phyloP scores from a whole-genome alignment of 2,888 invertebrate species.

The Mamestra brassicae region DNA sequence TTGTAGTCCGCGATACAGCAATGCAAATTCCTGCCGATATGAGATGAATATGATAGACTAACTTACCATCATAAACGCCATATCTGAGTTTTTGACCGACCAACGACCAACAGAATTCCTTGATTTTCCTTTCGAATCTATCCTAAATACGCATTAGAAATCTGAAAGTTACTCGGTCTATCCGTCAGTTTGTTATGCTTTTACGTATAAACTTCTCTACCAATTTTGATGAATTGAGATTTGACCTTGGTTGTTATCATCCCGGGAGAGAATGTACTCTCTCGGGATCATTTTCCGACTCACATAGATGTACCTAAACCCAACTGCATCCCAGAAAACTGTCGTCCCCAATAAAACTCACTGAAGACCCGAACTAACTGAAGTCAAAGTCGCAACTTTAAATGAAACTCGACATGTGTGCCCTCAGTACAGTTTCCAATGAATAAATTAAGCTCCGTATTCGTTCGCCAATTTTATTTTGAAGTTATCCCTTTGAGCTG shows the following conservation, averaged over 20 bases:
- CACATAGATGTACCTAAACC: not conserved
- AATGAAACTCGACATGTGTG: slow-evolving; percentile 29
- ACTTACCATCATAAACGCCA: not conserved
- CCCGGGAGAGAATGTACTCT: no score
- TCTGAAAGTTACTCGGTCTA: not conserved
- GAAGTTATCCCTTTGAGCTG: slow-evolving; percentile 37
- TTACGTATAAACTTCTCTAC: no score
- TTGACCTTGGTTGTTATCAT: no score
- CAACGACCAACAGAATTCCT: not conserved
- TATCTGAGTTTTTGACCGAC: not conserved
- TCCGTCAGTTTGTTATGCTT: not conserved
- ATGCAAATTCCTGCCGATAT: not conserved
- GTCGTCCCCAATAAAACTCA: not conserved
- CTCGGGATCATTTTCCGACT: no score
- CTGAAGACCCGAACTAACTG: not conserved
- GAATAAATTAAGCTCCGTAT: slow-evolving; percentile 48
- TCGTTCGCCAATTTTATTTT: slow-evolving; percentile 44
- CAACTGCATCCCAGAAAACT: not conserved
- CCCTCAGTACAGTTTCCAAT: slow-evolving; percentile 30
- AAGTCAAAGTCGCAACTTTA: slow-evolving; percentile 20
- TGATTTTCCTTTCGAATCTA: not conserved
- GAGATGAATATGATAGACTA: not conserved
- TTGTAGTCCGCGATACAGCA: not conserved
- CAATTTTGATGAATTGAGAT: no score
- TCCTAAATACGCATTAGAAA: not conserved